These are phyloP conservation scores for Phyllopteryx taeniolatus DNA, from an alignment of 2,113 vertebrate species.

Conservation along the genomic window DNA sequence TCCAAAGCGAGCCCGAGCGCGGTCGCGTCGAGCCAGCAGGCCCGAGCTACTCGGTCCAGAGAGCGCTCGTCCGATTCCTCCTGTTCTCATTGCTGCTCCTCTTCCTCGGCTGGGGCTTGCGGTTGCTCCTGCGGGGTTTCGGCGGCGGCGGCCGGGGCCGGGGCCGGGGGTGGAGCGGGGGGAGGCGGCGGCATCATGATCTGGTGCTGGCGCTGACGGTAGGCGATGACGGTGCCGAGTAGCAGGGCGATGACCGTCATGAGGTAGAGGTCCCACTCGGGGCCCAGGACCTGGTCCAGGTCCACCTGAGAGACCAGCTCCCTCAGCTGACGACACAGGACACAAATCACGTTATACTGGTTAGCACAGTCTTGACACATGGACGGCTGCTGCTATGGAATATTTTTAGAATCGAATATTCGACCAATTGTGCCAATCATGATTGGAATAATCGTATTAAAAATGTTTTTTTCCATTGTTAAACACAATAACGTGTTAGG, in stretches of 20 bases:
- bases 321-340: constrained; percentile 73
- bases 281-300: constrained; percentile 93
- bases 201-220: constrained; percentile 92
- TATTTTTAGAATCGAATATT: no score
- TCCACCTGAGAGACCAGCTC: constrained; percentile 85
- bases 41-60: constrained; percentile 22
- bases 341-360: no score
- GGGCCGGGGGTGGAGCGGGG: constrained; percentile 54
- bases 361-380: no score
- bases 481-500: no score
- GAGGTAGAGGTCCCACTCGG: constrained; percentile 99
- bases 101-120: constrained; percentile 44
- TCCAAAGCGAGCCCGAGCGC: constrained; percentile 18
- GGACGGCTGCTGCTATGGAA: no score
- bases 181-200: constrained; percentile 72
- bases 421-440: no score
- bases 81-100: constrained; percentile 48
- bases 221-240: constrained; percentile 93
- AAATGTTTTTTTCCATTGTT: no score
- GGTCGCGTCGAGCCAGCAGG: constrained; percentile 21
- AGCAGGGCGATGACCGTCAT: constrained; percentile 96
- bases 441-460: neutral
- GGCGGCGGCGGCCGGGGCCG: constrained; percentile 55
- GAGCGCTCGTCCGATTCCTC: constrained; percentile 1
- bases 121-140: constrained; percentile 57